Conservation (phyloP, 2,888 invertebrate genomes). For the Andrena marginata region DNA sequence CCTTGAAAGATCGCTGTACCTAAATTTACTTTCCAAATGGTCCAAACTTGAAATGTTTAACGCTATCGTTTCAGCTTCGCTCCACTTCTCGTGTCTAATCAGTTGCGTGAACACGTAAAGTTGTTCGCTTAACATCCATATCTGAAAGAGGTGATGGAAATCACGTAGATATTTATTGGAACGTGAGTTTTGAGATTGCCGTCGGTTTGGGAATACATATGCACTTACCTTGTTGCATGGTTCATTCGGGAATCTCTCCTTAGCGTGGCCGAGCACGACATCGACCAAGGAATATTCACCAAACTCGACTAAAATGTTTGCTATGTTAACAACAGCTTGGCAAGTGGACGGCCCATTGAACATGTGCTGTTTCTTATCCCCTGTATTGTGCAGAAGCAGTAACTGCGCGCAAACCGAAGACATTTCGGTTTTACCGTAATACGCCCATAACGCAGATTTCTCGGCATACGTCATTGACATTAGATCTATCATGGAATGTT, state of each 20-base stretch:
- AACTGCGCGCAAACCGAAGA: conserved; percentile 93
- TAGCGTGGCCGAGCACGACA: conserved; percentile 88
- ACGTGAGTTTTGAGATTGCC: conserved; percentile 4
- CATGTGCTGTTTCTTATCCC: conserved; percentile 86
- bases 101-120: conserved; percentile 86
- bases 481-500: conserved; percentile 93
- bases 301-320: conserved; percentile 86
- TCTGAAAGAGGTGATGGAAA: conserved; percentile 70
- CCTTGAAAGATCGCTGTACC: conserved; percentile 70
- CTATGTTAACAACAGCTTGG: conserved; percentile 90
- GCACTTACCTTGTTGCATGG: conserved; percentile 84
- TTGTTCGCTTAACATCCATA: conserved; percentile 90
- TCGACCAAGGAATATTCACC: conserved; percentile 87
- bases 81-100: conserved; percentile 85
- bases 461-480: conserved; percentile 93
- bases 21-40: conserved; percentile 85
- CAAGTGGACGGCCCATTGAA: conserved; percentile 90
- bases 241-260: conserved; percentile 88
- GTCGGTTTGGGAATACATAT: not conserved
- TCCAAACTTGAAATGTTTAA: conserved; percentile 85
- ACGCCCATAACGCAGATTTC: conserved; percentile 94
- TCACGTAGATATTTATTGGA: not conserved
- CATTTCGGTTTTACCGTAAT: conserved; percentile 95
- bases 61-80: conserved; percentile 86
- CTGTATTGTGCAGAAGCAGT: conserved; percentile 91